These are phyloP conservation scores for Campylomormyrus numenius DNA, from an alignment of 2,113 vertebrate genomes.

Conservation along the genomic window DNA sequence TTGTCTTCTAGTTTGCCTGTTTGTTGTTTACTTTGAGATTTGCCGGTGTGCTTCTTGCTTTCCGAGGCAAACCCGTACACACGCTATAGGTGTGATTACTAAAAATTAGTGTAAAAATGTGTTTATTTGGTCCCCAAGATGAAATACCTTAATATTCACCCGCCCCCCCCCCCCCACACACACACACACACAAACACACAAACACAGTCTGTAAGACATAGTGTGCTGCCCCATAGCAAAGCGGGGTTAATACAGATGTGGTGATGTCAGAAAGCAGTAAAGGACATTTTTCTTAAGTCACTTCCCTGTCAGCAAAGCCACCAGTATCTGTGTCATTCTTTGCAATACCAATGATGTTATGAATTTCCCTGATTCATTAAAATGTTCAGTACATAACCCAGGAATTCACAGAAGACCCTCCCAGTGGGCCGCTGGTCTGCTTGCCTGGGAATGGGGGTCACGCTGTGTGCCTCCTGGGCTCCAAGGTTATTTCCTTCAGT, in stretches of 20 bases:
- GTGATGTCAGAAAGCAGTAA: neutral
- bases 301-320: neutral
- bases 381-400: neutral
- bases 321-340: neutral
- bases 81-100: too few species aligned
- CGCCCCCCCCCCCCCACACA: too few species aligned
- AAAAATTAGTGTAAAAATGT: too few species aligned
- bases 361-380: neutral
- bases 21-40: too few species aligned
- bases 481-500: neutral
- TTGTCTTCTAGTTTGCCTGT: too few species aligned
- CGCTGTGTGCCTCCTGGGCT: neutral
- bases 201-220: neutral
- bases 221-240: neutral
- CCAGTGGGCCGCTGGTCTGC: neutral
- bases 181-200: neutral
- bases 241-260: neutral
- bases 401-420: neutral
- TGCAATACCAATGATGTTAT: neutral
- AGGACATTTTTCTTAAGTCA: neutral
- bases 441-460: neutral
- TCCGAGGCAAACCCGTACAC: too few species aligned
- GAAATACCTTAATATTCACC: too few species aligned
- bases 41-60: too few species aligned
- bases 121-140: too few species aligned